Base-by-base conservation (phyloP, 2,888 invertebrate genomes). In the Cyclophora albipunctata region DNA sequence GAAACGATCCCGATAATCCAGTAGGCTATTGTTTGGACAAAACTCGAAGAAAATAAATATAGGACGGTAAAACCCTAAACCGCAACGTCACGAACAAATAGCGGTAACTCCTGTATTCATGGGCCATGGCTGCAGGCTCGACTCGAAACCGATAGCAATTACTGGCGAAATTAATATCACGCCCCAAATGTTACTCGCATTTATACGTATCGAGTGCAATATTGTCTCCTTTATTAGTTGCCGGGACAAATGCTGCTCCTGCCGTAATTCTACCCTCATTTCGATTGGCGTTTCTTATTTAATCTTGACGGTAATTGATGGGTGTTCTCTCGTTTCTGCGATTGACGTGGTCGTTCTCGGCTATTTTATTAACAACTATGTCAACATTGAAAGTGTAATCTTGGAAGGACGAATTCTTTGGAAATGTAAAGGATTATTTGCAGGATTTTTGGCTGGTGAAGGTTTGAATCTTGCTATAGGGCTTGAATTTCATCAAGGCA, bases 201-300 rank as follows among this genome's bases (percentile, higher is more conserved):
- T 87, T 87, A 86, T 87, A 86, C 82, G 80, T 85, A 85, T 88
- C 80, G 86, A 87, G 78, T 88, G 88, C 88, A 88, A 88, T 88
- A 88, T 85, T 87, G 88, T 87, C 87, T 87, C 84, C 84, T 84
- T 86, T 88, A 88, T 88, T 88, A 87, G 85, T 85, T 78, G 75
- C 75, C 73, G 81, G 77, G 81, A 87, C 83, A 83, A 87, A 86
- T 85, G 85, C 78, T 75, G 76, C 75, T 73, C 62, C 69, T 78
- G 37, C 5, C 75, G 81, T 82, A 82, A 83, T 83, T 77, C 73
- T 73, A 66, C 73, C 77, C 81, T 80, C 75, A 81, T 81, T 79
- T 70, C 59, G 76, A 84, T 84, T 78, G 81, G 49, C 53, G 37
- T 53, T 53, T 53, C 51, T 51, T 53, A 48, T 84, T 85, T 82